Percentiles rank a stretch among this genome's conserved stretches.
Conservation (phyloP, 2,797 vertebrate species). For the Leptatherina wallacei region DNA sequence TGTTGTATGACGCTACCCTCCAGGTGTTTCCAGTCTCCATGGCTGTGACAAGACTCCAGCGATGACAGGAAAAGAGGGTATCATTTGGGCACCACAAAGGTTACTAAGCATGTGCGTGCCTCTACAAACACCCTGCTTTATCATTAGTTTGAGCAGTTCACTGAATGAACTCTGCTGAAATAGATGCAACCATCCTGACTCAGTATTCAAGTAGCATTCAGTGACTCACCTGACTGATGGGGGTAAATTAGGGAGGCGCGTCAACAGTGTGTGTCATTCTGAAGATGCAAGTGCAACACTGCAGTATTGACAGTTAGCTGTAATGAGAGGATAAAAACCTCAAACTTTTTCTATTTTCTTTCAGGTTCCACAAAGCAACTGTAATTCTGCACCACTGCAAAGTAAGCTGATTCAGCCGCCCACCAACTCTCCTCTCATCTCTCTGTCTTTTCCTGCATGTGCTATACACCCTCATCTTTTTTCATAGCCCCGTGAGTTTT, state of each 20-base stretch:
- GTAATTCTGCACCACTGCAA: conserved; percentile 52
- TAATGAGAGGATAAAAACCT: conserved; percentile 4
- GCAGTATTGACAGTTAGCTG: conserved; percentile 8
- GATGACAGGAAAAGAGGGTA: conserved; percentile 69
- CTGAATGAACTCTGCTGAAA: conserved; percentile 47
- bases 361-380: conserved; percentile 34
- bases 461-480: conserved; percentile 62
- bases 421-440: conserved; percentile 38
- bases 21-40: conserved; percentile 69
- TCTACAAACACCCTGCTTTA: conserved; percentile 52
- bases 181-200: conserved; percentile 24
- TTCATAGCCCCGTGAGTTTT: conserved; percentile 64
- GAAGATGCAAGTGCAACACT: conserved; percentile 39
- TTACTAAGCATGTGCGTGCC: conserved; percentile 42
- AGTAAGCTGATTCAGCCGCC: conserved; percentile 66
- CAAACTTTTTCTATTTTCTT: conserved; percentile 24
- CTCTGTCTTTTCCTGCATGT: conserved; percentile 35
- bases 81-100: conserved; percentile 69
- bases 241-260: conserved; percentile 30
- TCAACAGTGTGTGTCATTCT: conserved; percentile 46
- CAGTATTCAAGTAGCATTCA: conserved; percentile 35
- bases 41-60: conserved; percentile 42
- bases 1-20: conserved; percentile 59
- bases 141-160: conserved; percentile 59
- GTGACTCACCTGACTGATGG: conserved; percentile 58